A percentile compares a stretch with the other conserved stretches of the same genome.
These are phyloP conservation scores for Morone chrysops DNA, from an alignment of 2,113 vertebrate species.

Conservation along the genomic window DNA sequence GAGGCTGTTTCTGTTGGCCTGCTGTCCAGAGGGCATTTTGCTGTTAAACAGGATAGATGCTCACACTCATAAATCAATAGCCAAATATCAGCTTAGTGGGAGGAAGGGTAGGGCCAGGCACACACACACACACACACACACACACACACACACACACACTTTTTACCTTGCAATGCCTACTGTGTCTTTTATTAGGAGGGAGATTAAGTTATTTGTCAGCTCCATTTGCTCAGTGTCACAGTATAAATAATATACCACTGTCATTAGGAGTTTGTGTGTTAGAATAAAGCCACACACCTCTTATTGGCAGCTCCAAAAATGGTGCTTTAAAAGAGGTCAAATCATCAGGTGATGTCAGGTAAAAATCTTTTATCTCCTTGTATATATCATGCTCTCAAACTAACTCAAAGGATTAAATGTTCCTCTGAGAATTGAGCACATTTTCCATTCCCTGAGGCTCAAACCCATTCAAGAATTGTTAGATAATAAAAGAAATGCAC, in stretches of 20 bases:
- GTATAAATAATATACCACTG: slow-evolving; percentile 1
- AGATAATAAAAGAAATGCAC: slow-evolving; percentile 1
- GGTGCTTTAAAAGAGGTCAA: not conserved
- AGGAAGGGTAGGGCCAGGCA: not conserved
- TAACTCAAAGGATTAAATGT: not conserved
- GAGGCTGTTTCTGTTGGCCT: slow-evolving; percentile 10
- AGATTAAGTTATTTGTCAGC: not conserved
- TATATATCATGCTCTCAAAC: slow-evolving; percentile 10
- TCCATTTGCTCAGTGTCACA: slow-evolving; percentile 5
- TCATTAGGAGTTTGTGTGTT: not conserved
- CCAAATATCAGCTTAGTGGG: slow-evolving; percentile 17
- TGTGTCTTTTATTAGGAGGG: slow-evolving; percentile 3
- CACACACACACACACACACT: too few relatives aligned
- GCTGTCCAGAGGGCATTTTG: slow-evolving; percentile 7
- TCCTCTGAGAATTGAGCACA: not conserved
- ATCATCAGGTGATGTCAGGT: not conserved
- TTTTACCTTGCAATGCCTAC: slow-evolving; percentile 10
- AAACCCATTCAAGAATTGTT: slow-evolving; percentile 21
- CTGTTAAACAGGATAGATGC: slow-evolving; percentile 44
- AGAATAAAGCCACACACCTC: not conserved
- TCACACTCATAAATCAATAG: slow-evolving; percentile 28
- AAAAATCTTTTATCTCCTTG: not conserved
- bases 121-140: too few relatives aligned
- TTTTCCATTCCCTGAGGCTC: slow-evolving; percentile 1
- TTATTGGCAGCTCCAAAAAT: not conserved